Base-by-base conservation (phyloP, 2,797 vertebrate species). In the Melanotaenia nigrans region DNA sequence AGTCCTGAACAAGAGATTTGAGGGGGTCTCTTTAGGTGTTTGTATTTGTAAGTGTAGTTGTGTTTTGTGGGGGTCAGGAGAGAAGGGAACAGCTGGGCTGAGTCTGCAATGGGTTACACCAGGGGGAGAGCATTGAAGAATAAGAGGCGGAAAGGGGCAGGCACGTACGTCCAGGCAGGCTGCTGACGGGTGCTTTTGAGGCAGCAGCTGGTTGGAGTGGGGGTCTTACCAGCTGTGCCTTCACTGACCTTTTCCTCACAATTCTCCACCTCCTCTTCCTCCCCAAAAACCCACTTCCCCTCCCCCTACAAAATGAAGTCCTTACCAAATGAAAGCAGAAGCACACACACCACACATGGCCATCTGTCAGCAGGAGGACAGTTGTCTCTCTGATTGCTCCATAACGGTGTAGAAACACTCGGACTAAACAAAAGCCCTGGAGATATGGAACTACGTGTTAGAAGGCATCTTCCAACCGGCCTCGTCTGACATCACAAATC, bases 171-270 rank as follows among this genome's bases (percentile, higher is more conserved):
- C 72, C 67, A 61, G 82, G 72, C 84, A 55, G 81, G 66, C 85
- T 89, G 85, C 88, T 92, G 91, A 93, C 87, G 51, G 88, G 81
- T 84, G 72, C 86, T 85, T 93, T 92, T 91, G 78, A 93, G 87
- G 87, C 77, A 91, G 93, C 95, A 95, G 94, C 95, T 95, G 94
- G 93, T 92, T 92, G 67, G 73, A 84, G 88, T 82, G 86, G 89
- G 91, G 91, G 92, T 93, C 89, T 93, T 85, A 92, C 91, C 93
- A 95, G 93, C 94, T 94, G 94, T 93, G 92, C 77, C 91, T 92
- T 79, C 64, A 28, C 45, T 93, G 90, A 93, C 92, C 91, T 89
- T 85, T 87, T 47, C 78, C 81, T 70, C 84, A 80, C 78, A 75
- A 62, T 77, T 75, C 73, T 82, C 82, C 75, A 79, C 81, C 84